phyloP scores from a whole-genome alignment of 2,797 vertebrate genomes.

The Onychomys leucogaster region DNA sequence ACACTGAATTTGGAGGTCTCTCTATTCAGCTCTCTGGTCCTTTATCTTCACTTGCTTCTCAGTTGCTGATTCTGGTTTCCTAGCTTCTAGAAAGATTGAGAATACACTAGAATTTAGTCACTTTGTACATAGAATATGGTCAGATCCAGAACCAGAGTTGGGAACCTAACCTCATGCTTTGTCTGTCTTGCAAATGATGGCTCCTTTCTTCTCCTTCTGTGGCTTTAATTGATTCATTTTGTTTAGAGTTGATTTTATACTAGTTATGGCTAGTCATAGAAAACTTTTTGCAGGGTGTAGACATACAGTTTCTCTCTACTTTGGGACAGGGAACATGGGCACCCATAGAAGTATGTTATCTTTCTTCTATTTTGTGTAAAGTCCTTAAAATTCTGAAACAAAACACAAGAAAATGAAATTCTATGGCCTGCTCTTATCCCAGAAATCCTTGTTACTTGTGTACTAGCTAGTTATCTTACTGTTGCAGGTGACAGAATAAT shows the following conservation, averaged over 20 bases:
- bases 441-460: background rate
- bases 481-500: background rate
- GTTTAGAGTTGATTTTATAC: background rate
- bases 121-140: background rate
- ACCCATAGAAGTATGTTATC: background rate
- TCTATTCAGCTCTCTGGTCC: background rate
- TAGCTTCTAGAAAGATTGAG: background rate
- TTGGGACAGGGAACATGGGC: background rate
- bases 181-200: background rate
- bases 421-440: background rate
- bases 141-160: background rate
- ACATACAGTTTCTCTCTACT: background rate
- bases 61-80: background rate
- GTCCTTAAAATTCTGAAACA: constrained; percentile 10
- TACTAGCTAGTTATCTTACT: background rate
- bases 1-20: background rate
- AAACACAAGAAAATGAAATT: background rate
- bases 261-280: background rate
- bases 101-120: background rate
- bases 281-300: background rate
- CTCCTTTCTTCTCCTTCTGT: background rate
- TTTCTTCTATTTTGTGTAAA: background rate
- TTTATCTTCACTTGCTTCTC: background rate
- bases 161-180: background rate
- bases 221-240: background rate